Conservation (phyloP, 2,113 vertebrate genomes). For the Strix uralensis region DNA sequence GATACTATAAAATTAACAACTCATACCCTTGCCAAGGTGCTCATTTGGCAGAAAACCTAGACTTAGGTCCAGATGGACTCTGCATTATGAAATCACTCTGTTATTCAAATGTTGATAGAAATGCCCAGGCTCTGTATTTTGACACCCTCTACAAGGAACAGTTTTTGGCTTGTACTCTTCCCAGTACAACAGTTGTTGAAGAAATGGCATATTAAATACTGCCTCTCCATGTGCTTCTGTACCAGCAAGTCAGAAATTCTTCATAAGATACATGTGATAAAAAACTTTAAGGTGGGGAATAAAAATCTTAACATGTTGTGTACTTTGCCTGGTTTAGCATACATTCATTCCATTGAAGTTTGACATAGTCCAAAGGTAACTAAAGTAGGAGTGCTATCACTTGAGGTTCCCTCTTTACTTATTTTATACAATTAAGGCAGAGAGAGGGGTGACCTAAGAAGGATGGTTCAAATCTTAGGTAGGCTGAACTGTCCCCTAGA, state of each 20-base stretch:
- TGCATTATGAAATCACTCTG: not conserved
- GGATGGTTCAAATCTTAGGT: not conserved
- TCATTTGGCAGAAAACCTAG: not conserved
- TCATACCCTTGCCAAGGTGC: not conserved
- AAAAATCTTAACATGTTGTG: not conserved
- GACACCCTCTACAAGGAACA: not conserved
- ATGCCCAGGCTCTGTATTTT: not conserved
- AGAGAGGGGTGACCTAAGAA: not conserved
- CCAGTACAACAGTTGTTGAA: not conserved
- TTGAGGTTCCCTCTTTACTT: not conserved
- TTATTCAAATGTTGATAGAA: not conserved
- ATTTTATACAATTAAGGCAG: not conserved
- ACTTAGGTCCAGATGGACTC: not conserved
- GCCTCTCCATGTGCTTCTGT: not conserved
- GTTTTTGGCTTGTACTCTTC: not conserved
- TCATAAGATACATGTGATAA: not conserved
- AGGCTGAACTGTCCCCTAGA: not conserved
- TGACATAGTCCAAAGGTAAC: not conserved
- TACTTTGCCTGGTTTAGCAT: not conserved
- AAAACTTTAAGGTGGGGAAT: not conserved
- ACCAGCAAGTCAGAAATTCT: not conserved
- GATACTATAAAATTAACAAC: not conserved
- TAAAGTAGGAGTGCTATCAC: not conserved
- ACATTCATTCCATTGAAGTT: not conserved
- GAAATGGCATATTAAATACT: not conserved